phyloP scores from a whole-genome alignment of 2,888 invertebrate species.

The Tromatobia lineatoria region DNA sequence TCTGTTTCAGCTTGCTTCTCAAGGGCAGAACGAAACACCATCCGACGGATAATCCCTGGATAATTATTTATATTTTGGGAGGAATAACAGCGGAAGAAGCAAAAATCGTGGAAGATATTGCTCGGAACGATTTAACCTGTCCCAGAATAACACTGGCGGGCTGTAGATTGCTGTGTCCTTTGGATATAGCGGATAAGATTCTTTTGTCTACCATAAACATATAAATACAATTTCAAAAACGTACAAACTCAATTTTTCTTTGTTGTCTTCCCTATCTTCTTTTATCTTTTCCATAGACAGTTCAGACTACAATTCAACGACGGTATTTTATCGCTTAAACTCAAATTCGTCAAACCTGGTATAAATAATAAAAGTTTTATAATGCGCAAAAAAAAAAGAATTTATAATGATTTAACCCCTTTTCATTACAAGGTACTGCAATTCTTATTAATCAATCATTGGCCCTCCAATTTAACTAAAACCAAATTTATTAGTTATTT shows the following conservation, averaged over 20 bases:
- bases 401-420: too few species aligned
- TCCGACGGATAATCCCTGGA: slow-evolving; percentile 88
- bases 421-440: too few species aligned
- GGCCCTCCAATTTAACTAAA: too few species aligned
- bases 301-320: neutral
- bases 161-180: slow-evolving; percentile 81
- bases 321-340: neutral
- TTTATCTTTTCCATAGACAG: neutral
- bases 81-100: slow-evolving; percentile 90
- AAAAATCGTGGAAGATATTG: slow-evolving; percentile 85
- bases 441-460: too few species aligned
- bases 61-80: slow-evolving; percentile 89
- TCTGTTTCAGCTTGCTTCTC: slow-evolving; percentile 87
- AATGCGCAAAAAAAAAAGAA: too few species aligned
- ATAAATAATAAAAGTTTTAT: too few species aligned
- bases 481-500: too few species aligned
- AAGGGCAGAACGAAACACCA: slow-evolving; percentile 86
- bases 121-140: slow-evolving; percentile 63
- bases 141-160: slow-evolving; percentile 80
- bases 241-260: slow-evolving; percentile 15
- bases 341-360: too few species aligned
- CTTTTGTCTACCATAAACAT: slow-evolving; percentile 77
- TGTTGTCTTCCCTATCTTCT: neutral
- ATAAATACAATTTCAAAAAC: slow-evolving; percentile 43
- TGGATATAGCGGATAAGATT: slow-evolving; percentile 80